Conservation (phyloP, 2,888 invertebrate species). For the Platypus cylindrus region DNA sequence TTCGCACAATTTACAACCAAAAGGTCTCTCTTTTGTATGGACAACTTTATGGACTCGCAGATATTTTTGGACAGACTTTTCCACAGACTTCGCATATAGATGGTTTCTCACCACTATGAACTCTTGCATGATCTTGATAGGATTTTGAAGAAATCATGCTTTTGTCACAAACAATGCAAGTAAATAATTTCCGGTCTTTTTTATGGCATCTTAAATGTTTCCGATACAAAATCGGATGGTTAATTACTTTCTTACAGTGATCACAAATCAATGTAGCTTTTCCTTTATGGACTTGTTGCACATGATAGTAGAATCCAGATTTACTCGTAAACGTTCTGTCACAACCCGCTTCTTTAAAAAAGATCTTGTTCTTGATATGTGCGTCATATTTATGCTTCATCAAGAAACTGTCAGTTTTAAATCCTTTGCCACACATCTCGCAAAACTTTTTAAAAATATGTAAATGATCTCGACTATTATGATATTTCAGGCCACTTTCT, state of each 20-base stretch:
- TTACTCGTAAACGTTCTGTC: conserved; percentile 6
- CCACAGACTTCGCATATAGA: conserved; percentile 28
- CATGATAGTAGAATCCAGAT: conserved; percentile 4
- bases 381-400: too few species aligned
- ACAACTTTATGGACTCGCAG: conserved; percentile 17
- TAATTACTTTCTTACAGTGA: conserved; percentile 17
- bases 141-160: too few species aligned
- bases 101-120: conserved; percentile 10
- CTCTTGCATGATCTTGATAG: not conserved
- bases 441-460: conserved; percentile 5
- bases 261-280: conserved; percentile 13
- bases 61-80: conserved; percentile 12
- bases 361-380: too few species aligned
- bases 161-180: too few species aligned
- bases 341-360: conserved; percentile 7
- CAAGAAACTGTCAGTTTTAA: too few species aligned
- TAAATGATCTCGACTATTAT: conserved; percentile 6
- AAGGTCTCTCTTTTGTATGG: conserved; percentile 25
- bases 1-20: conserved; percentile 22
- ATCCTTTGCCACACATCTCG: conserved; percentile 5
- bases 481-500: conserved; percentile 7
- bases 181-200: not conserved
- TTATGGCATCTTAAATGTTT: not conserved
- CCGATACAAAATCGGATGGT: conserved; percentile 8
- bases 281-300: conserved; percentile 5